These are phyloP conservation scores for Drosophila burlai DNA, from an alignment of 1,140 invertebrate species.

Conservation along the genomic window DNA sequence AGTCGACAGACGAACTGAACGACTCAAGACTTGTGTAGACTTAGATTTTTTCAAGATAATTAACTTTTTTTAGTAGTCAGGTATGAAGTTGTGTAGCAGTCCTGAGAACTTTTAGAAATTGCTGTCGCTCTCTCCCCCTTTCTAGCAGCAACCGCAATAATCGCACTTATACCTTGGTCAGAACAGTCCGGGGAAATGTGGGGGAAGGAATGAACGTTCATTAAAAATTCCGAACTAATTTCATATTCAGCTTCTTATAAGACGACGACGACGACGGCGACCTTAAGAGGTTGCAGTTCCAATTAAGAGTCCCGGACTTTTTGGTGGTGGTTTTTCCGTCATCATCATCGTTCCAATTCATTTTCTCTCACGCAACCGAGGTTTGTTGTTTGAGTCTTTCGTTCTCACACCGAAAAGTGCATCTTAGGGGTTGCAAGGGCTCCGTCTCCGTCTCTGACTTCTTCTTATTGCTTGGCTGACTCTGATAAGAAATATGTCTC, in stretches of 20 bases:
- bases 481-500: conserved; percentile 67
- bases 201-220: conserved; percentile 70
- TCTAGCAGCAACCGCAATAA: conserved; percentile 53
- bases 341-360: conserved; percentile 9
- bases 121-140: conserved; percentile 23
- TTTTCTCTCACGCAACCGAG: conserved; percentile 59
- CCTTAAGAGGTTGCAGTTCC: conserved; percentile 76
- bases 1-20: conserved; percentile 37
- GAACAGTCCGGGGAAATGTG: conserved; percentile 51
- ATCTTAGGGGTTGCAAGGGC: conserved; percentile 55
- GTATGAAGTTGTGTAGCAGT: conserved; percentile 63
- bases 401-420: conserved; percentile 44
- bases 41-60: conserved; percentile 80
- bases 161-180: conserved; percentile 40
- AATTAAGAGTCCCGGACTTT: conserved; percentile 53
- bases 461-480: conserved; percentile 50
- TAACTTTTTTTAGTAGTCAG: conserved; percentile 60
- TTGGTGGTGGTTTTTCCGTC: conserved; percentile 70
- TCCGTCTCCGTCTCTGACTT: not conserved
- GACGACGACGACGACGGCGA: conserved; percentile 46
- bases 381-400: conserved; percentile 78
- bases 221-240: conserved; percentile 82
- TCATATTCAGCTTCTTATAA: conserved; percentile 82
- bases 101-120: conserved; percentile 75
- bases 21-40: conserved; percentile 62